phyloP scores from a whole-genome alignment of 2,888 invertebrate species.

The Leistus spinibarbis region DNA sequence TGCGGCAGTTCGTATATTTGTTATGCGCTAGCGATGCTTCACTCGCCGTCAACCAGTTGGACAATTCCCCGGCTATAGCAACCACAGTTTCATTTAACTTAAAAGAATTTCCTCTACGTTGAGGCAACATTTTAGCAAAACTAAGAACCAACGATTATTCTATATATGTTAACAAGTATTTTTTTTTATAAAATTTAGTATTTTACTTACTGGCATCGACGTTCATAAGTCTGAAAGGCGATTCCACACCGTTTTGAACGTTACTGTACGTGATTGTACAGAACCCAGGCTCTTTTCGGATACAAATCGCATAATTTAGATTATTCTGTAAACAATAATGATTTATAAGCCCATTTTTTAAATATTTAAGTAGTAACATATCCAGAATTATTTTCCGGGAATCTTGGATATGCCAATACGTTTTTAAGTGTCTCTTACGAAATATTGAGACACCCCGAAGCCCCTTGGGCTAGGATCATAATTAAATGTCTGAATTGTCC shows the following conservation, averaged over 20 bases:
- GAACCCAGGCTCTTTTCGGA: slow-evolving; percentile 64
- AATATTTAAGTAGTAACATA: neutral
- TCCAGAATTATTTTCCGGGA: no score
- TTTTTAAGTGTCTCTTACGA: slow-evolving; percentile 58
- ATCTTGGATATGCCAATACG: no score
- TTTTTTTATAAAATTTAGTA: no score
- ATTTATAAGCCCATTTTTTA: neutral
- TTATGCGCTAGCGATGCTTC: neutral
- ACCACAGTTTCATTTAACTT: no score
- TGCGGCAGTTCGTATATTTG: slow-evolving; percentile 4
- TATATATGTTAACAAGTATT: no score
- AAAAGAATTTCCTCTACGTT: no score
- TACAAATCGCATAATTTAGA: slow-evolving; percentile 77
- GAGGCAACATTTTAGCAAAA: no score
- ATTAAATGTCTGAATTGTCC: slow-evolving; percentile 73
- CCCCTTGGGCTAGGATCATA: slow-evolving; percentile 57
- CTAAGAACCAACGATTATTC: no score
- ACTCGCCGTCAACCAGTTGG: no score
- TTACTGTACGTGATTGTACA: slow-evolving; percentile 72
- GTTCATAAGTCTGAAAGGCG: slow-evolving; percentile 71
- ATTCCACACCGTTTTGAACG: slow-evolving; percentile 59
- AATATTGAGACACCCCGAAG: slow-evolving; percentile 62
- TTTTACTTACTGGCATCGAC: slow-evolving; percentile 65
- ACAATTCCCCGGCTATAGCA: no score
- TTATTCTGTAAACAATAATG: slow-evolving; percentile 67